Conservation (phyloP, 1,140 invertebrate species). For the Ectropis grisescens region DNA sequence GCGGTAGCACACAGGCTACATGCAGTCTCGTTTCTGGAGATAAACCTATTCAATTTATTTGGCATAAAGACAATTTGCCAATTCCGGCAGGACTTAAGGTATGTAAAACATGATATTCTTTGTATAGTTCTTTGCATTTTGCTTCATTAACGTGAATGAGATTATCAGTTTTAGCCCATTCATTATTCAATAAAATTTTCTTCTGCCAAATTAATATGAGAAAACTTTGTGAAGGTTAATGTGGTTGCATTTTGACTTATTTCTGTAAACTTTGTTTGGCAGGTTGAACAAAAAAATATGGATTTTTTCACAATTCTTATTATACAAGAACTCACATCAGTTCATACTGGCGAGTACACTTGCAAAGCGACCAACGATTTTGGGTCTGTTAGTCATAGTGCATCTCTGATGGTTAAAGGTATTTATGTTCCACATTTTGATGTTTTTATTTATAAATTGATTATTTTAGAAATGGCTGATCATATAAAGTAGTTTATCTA, state of each 20-base stretch:
- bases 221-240: too few relatives aligned
- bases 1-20: conserved; percentile 61
- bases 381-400: conserved; percentile 78
- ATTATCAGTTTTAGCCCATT: too few relatives aligned
- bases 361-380: conserved; percentile 82
- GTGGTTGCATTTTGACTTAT: too few relatives aligned
- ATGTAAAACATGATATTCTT: conserved; percentile 9
- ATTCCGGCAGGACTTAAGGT: conserved; percentile 53
- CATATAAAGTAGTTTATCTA: conserved; percentile 52
- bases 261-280: too few relatives aligned
- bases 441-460: too few relatives aligned
- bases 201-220: conserved; percentile 5
- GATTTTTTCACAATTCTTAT: conserved; percentile 75
- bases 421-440: conserved; percentile 29
- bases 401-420: conserved; percentile 86
- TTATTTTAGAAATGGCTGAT: conserved; percentile 23
- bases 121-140: too few relatives aligned
- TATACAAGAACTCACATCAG: conserved; percentile 82
- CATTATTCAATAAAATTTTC: too few relatives aligned
- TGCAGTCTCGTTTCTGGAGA: conserved; percentile 59
- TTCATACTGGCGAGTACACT: conserved; percentile 84
- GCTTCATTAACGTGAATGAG: too few relatives aligned
- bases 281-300: conserved; percentile 65
- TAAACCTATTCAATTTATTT: conserved; percentile 60
- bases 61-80: conserved; percentile 60